Percentiles rank a stretch among this genome's conserved stretches.
These are phyloP conservation scores for Cercopithecus mona DNA, from an alignment of 2,113 vertebrate species.

Conservation along the genomic window DNA sequence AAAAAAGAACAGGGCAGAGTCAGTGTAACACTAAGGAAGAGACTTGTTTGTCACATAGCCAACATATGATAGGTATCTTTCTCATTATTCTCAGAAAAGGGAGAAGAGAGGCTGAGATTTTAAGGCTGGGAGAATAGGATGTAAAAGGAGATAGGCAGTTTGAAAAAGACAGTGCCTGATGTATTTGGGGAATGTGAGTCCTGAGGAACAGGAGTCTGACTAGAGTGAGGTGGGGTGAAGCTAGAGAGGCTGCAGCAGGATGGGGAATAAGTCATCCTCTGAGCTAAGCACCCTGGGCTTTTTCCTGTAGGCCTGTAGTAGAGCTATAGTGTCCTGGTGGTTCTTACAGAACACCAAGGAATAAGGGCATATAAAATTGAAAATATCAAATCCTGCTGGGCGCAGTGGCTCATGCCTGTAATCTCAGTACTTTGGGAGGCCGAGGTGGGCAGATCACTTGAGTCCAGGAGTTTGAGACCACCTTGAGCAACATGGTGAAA, in stretches of 20 bases:
- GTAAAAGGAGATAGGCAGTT: neutral
- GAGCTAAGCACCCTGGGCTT: neutral
- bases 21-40: neutral
- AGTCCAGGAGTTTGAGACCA: too few species aligned
- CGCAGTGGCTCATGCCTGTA: too few species aligned
- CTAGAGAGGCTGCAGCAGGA: neutral
- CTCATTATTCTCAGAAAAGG: constrained; percentile 15
- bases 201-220: neutral
- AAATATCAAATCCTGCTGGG: neutral
- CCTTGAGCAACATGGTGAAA: too few species aligned
- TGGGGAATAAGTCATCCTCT: neutral
- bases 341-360: neutral
- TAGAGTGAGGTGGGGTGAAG: neutral
- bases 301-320: neutral
- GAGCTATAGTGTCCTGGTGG: neutral
- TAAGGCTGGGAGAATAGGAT: constrained; percentile 2
- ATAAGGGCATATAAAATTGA: neutral
- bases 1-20: neutral
- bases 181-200: neutral
- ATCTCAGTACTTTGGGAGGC: too few species aligned
- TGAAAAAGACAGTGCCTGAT: constrained; percentile 6
- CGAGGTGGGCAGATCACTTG: too few species aligned
- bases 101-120: neutral
- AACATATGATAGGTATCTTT: neutral
- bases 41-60: neutral